phyloP scores from a whole-genome alignment of 2,888 invertebrate genomes.

The Cephus sareptanus region DNA sequence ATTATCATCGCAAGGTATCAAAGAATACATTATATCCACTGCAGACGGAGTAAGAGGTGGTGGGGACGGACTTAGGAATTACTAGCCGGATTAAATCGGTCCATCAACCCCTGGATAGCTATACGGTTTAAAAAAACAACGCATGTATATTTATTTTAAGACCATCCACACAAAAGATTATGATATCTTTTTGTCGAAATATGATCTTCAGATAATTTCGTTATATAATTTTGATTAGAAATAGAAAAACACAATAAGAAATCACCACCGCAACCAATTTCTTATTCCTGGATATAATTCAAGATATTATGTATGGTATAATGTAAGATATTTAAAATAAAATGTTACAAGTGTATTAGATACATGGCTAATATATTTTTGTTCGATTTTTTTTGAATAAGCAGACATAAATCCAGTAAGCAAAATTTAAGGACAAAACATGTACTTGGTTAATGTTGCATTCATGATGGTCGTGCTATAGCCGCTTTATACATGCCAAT shows the following conservation, averaged over 20 bases:
- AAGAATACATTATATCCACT: not conserved
- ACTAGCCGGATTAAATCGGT: not conserved
- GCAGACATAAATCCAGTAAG: too few relatives aligned
- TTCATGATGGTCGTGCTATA: not conserved
- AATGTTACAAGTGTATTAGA: not conserved
- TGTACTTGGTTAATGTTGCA: too few relatives aligned
- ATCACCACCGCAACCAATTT: not conserved
- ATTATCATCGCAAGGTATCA: slow-evolving; percentile 45
- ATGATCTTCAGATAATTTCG: not conserved
- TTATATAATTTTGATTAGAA: not conserved
- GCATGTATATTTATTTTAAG: not conserved
- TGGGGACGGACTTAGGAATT: not conserved
- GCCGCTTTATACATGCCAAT: too few relatives aligned
- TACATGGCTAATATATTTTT: not conserved
- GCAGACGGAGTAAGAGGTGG: not conserved
- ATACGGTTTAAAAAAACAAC: not conserved
- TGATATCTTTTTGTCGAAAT: not conserved
- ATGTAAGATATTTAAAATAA: too few relatives aligned
- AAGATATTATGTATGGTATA: not conserved
- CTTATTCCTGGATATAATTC: not conserved
- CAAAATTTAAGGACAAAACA: too few relatives aligned
- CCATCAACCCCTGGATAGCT: not conserved
- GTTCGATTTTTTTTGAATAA: not conserved
- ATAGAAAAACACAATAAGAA: not conserved
- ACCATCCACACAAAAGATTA: not conserved